phyloP scores from a whole-genome alignment of 2,113 vertebrate genomes.

The Calyptommatus sinebrachiatus region DNA sequence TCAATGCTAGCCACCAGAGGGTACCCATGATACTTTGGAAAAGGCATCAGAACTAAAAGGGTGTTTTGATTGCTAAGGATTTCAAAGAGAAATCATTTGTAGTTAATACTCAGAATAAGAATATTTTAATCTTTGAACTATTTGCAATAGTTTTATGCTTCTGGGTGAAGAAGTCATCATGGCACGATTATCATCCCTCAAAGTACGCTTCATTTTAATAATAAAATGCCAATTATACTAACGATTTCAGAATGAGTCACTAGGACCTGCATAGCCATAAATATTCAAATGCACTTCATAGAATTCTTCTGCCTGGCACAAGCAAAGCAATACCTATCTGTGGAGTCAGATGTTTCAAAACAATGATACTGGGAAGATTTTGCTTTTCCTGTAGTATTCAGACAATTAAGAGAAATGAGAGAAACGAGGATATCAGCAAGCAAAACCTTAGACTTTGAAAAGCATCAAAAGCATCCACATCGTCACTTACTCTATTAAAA shows the following conservation, averaged over 20 bases:
- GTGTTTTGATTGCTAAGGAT: background rate
- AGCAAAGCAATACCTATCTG: background rate
- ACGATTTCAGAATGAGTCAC: background rate
- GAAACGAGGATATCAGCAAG: background rate
- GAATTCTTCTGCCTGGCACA: background rate
- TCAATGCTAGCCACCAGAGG: constrained; percentile 27
- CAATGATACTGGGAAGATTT: background rate
- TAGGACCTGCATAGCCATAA: background rate
- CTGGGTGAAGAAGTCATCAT: background rate
- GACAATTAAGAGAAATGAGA: constrained; percentile 12
- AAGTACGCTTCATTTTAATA: constrained; percentile 15
- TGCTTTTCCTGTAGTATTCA: background rate
- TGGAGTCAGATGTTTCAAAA: background rate
- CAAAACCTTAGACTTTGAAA: constrained; percentile 4
- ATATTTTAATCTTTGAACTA: background rate
- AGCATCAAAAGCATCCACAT: background rate
- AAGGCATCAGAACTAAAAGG: background rate
- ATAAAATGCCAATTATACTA: constrained; percentile 13
- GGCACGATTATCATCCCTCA: constrained; percentile 2
- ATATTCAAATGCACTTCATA: background rate
- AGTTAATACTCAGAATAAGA: background rate
- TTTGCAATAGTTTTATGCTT: background rate
- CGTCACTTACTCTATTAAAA: background rate
- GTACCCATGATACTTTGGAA: constrained; percentile 4
- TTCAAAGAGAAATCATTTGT: background rate